Evolutionary conservation across 2,888 invertebrate species (phyloP), one percentile per base, ranked within the genome.

Genomic region (Uloborus plumipes): DNA sequence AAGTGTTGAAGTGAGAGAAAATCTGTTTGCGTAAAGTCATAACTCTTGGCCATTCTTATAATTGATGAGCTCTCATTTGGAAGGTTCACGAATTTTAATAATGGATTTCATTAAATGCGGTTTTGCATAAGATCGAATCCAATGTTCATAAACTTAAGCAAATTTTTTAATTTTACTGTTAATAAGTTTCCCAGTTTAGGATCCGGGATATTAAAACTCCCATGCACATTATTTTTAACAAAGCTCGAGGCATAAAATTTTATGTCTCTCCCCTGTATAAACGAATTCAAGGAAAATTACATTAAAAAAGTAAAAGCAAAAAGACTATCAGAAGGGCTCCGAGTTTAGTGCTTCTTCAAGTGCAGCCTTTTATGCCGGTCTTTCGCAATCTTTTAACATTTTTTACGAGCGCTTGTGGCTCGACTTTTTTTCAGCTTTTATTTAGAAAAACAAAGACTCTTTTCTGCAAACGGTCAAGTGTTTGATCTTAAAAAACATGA

Each of bases 401-500:
- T 69, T 72, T 66, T 66, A 66, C 50, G 66, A 66, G 18, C 66
- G 49, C 61, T 72, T 61, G 55, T 49, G 71, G 49, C 66, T 61
- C 59, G 20, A 61, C 59, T 50, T 72, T 62, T 50, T 59, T 61
- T 18, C n/a, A 39, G 18, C 14, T 70, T 70, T 70, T 55, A 55
- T 70, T 70, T 70, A 69, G 16, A 70, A 70, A 70, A 70, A 70
- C 58, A 70, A 70, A 69, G 39, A 59, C 58, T n/a, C 14, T 39
- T 39, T 39, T 39, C 39, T 39, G 7, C 39, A 51, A 55, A 55
- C 51, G 53, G 11, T 39, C 55, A n/a, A 31, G 47, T 22, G n/a
- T 39, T 14, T 47, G 58, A 47, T 58, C 70, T 70, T 70, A 58
- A 70, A 70, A 39, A 70, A 58, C 53, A 70, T 39, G 70, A 55